phyloP scores from a whole-genome alignment of 2,113 vertebrate species.

The Nerophis ophidion region DNA sequence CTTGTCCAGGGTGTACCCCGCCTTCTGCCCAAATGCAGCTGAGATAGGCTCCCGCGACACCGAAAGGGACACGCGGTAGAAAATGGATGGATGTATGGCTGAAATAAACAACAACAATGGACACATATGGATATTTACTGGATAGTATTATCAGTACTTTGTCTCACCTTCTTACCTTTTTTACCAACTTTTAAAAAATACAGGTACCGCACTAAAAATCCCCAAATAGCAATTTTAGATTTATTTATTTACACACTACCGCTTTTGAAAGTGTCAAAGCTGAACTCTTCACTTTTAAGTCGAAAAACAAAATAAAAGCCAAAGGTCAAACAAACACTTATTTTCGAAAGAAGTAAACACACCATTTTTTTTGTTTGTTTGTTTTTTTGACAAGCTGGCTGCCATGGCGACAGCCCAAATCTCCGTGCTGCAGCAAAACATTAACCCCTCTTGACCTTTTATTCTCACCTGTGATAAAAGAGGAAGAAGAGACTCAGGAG shows the following conservation, averaged over 20 bases:
- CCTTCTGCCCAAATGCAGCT: too few species aligned
- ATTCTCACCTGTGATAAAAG: conserved; percentile 78
- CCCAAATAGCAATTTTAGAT: conserved; percentile 14
- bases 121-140: too few species aligned
- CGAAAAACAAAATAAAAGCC: conserved; percentile 52
- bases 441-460: conserved; percentile 74
- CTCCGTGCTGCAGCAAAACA: conserved; percentile 64
- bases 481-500: conserved; percentile 63
- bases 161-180: too few species aligned
- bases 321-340: conserved; percentile 55
- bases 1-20: too few species aligned
- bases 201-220: background rate
- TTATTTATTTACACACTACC: conserved; percentile 9
- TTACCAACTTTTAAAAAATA: background rate
- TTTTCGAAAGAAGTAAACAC: conserved; percentile 43
- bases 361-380: conserved; percentile 39
- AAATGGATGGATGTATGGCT: too few species aligned
- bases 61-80: too few species aligned
- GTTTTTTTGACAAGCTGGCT: conserved; percentile 37
- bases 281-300: conserved; percentile 35
- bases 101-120: too few species aligned
- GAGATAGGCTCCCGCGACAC: too few species aligned
- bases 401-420: conserved; percentile 67
- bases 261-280: conserved; percentile 32
- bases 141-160: too few species aligned